phyloP scores from a whole-genome alignment of 1,140 invertebrate species.

The Drosophila seguyi region DNA sequence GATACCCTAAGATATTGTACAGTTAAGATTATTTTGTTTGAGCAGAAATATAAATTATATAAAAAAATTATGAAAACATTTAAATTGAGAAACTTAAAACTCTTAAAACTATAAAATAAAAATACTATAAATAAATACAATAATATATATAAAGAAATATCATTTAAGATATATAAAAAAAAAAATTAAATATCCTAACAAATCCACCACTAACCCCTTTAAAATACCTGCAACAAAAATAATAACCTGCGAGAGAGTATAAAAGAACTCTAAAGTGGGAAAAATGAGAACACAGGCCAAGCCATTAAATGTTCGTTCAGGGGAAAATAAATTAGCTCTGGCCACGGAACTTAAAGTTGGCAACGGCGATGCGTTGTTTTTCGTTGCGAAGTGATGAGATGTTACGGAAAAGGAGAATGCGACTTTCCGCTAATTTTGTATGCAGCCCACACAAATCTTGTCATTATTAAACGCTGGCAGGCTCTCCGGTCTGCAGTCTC shows the following conservation, averaged over 20 bases:
- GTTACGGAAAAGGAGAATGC: conserved; percentile 11
- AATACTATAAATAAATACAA: no score
- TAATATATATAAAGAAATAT: no score
- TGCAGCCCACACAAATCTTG: conserved; percentile 77
- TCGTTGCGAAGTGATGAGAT: conserved; percentile 14
- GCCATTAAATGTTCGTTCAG: conserved; percentile 32
- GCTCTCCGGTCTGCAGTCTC: conserved; percentile 13
- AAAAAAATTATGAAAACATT: not conserved
- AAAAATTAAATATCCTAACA: no score
- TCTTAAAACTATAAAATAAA: no score
- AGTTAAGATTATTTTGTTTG: no score
- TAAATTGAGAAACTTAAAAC: not conserved
- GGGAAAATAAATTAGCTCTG: conserved; percentile 70
- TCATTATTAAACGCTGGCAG: conserved; percentile 68
- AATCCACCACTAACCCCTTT: no score
- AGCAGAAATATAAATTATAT: not conserved
- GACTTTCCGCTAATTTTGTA: conserved; percentile 64
- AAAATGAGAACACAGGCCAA: conserved; percentile 20
- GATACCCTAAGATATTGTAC: not conserved
- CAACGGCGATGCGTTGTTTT: conserved; percentile 17
- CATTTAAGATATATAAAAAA: no score
- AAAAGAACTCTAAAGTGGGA: conserved; percentile 15
- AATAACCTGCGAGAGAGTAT: conserved; percentile 7
- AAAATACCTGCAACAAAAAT: not conserved
- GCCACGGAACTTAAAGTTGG: conserved; percentile 38